Percentiles rank a stretch among this genome's conserved stretches.
Evolutionary conservation across 1,140 invertebrate species (phyloP).

Genomic region (Carposina sasakii): DNA sequence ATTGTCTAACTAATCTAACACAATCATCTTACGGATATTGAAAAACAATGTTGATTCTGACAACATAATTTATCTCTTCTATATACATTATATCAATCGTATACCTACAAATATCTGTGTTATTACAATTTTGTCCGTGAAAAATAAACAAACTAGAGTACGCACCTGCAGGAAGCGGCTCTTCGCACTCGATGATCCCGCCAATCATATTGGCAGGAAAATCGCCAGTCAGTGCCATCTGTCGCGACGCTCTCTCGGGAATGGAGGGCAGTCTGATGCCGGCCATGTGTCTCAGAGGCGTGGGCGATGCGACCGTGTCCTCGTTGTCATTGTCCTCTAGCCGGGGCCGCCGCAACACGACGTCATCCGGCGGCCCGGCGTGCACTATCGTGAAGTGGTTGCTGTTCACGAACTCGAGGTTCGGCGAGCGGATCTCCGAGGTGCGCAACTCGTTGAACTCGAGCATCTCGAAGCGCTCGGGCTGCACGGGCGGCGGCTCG

Average conservation of each 20-base stretch:
- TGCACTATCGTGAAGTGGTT: conserved; percentile 68
- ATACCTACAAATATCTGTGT: too few relatives aligned
- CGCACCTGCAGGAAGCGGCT: conserved; percentile 88
- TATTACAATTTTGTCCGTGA: too few relatives aligned
- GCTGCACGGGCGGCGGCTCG: conserved; percentile 65
- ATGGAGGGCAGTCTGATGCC: conserved; percentile 87
- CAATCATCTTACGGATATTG: too few relatives aligned
- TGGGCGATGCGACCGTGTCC: conserved; percentile 65
- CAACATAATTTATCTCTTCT: too few relatives aligned
- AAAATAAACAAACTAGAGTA: conserved; percentile 18
- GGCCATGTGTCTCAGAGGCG: conserved; percentile 80
- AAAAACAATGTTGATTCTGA: too few relatives aligned
- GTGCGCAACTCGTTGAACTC: conserved; percentile 67
- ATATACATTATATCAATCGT: too few relatives aligned
- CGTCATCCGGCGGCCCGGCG: conserved; percentile 61
- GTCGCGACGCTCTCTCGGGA: conserved; percentile 78
- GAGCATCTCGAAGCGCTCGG: conserved; percentile 62
- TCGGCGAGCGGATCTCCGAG: conserved; percentile 69
- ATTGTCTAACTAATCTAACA: too few relatives aligned
- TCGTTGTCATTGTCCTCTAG: conserved; percentile 53
- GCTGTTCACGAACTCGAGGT: conserved; percentile 66
- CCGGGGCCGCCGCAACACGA: conserved; percentile 45
- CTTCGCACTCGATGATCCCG: conserved; percentile 77
- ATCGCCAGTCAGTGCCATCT: conserved; percentile 77
- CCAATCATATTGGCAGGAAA: conserved; percentile 71